Percentiles rank a stretch among this genome's conserved stretches.
Evolutionary conservation across 2,888 invertebrate species (phyloP).

Genomic region (Chorisops tibialis): DNA sequence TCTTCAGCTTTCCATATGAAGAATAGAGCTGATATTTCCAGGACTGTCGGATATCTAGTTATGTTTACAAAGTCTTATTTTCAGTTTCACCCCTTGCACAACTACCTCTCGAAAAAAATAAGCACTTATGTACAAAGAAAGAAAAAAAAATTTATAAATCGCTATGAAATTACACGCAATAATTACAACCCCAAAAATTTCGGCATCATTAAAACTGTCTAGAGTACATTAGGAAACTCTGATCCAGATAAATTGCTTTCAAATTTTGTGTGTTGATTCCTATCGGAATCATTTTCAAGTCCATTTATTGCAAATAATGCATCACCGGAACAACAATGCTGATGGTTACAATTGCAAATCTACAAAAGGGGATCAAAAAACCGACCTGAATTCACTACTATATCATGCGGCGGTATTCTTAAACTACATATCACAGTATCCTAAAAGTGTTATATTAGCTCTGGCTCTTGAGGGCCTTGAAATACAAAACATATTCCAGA

Average conservation of each 20-base stretch:
- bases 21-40: no score
- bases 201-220: no score
- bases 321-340: neutral
- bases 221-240: neutral
- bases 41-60: no score
- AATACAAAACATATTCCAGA: neutral
- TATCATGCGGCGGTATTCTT: conserved; percentile 1
- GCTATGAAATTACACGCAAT: no score
- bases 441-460: neutral
- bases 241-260: neutral
- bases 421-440: neutral
- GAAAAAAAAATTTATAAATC: no score
- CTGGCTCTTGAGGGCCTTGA: neutral
- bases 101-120: no score
- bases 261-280: neutral
- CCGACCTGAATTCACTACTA: neutral
- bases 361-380: neutral
- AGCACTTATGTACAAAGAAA: no score
- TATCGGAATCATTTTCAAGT: neutral
- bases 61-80: no score
- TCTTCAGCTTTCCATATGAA: no score
- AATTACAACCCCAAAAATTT: no score
- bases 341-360: neutral
- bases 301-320: neutral
- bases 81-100: no score